Evolutionary conservation across 2,888 invertebrate genomes (phyloP), one percentile per base, ranked within the genome.

Genomic region (Ypsolopha scabrella): DNA sequence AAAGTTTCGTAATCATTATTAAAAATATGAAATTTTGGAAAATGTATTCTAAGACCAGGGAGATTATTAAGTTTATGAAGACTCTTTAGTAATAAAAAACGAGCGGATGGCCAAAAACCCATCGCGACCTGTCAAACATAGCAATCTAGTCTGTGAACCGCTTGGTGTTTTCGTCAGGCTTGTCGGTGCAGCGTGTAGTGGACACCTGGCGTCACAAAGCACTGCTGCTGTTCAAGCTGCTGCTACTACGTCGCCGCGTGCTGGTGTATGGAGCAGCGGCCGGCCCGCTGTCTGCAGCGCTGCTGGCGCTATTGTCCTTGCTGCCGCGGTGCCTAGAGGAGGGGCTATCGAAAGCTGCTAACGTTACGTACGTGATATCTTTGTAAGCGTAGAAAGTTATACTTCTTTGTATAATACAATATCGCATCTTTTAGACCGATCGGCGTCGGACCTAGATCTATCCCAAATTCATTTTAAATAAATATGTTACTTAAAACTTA

Each of bases 241-340:
- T 99, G 52, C 83, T 99, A 48, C 86, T 99, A 54, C 95, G 98
- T 69, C 92, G 93, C 61, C 90, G 94, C 72, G 93, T 98, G 43
- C 90, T 99, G 51, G 95, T 98, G 70, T 96, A 94, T 77, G 95
- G 96, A 52, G 93, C 97, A 14, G 98, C 98, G 1, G 98, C 98
- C 1, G 93, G 96, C 55, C 91, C 93, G 7, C 87, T 99, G 58
- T 97, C 98, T 61, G 91, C 93, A 7, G 90, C 94, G 6, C 90
- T 99, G 60, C 83, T 99, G 51, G 93, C 97, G 6, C 87, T 99
- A 49, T 87, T 97, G 0, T 98, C 98, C 1, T 77, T 99, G 38
- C 91, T 96, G 78, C 99, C 99, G 50, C 93, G 92, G 46, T 92
- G 97, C 86, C 88, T 97, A 59, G 96, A 97, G 70, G 89, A 89